Percentiles rank a stretch among this genome's conserved stretches.
phyloP scores from a whole-genome alignment of 2,797 vertebrate genomes.

The Dendrocincla fuliginosa region DNA sequence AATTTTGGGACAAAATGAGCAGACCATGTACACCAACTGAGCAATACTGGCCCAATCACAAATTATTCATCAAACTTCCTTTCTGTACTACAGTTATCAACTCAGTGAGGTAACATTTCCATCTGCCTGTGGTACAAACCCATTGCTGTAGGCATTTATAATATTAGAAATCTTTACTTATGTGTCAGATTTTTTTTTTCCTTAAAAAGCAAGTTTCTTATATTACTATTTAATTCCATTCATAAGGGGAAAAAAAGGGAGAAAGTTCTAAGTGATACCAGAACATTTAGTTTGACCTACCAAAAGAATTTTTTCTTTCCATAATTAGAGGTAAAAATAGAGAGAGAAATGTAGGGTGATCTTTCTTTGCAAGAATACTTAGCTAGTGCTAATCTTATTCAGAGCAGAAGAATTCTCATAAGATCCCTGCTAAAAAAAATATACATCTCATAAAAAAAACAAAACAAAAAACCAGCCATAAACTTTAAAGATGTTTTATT shows the following conservation, averaged over 20 bases:
- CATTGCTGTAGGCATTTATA: background rate
- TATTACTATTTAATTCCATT: background rate
- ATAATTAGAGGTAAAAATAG: slow-evolving; percentile 53
- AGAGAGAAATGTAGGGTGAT: slow-evolving; percentile 40
- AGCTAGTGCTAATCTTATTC: background rate
- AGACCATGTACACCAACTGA: background rate
- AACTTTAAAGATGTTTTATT: background rate
- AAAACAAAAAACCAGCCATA: background rate
- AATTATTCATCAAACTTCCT: background rate
- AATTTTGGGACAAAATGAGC: background rate
- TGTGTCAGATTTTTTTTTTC: background rate
- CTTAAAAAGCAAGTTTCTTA: background rate
- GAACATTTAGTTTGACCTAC: background rate
- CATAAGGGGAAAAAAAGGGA: background rate
- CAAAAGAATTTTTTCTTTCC: background rate
- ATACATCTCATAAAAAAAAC: background rate
- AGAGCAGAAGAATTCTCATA: slow-evolving; percentile 3
- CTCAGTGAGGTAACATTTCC: background rate
- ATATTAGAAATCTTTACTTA: background rate
- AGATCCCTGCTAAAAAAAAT: background rate
- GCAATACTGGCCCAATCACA: background rate
- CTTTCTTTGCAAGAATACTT: background rate
- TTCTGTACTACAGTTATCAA: background rate
- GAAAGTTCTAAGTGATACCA: background rate
- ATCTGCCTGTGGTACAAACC: background rate